Evolutionary conservation across 1,140 invertebrate species (phyloP).

Genomic region (Drosophila novamexicana): DNA sequence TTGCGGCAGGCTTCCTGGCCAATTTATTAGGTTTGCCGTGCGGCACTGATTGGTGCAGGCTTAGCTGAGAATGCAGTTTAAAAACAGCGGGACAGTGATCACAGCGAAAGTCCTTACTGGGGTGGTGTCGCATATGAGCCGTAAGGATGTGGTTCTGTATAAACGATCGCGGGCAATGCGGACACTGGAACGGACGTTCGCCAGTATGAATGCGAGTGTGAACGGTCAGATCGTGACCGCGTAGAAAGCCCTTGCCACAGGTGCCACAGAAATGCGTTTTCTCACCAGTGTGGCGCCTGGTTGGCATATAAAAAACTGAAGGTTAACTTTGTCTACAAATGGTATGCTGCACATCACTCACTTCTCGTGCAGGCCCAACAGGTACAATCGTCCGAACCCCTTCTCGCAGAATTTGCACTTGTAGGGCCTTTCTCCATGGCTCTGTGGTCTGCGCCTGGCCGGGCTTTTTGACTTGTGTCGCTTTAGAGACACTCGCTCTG

Average conservation of each 20-base stretch:
- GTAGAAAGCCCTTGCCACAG: slow-evolving; percentile 35
- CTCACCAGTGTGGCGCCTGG: slow-evolving; percentile 34
- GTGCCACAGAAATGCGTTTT: slow-evolving; percentile 23
- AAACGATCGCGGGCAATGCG: slow-evolving; percentile 22
- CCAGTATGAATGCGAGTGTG: slow-evolving; percentile 39
- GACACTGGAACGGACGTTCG: slow-evolving; percentile 41
- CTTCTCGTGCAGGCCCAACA: slow-evolving; percentile 27
- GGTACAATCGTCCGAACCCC: slow-evolving; percentile 15
- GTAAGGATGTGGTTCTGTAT: slow-evolving; percentile 30
- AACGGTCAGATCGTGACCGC: slow-evolving; percentile 34
- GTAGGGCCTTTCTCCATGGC: neutral
- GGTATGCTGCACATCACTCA: slow-evolving; percentile 2
- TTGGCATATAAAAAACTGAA: neutral
- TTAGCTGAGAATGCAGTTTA: slow-evolving; percentile 18
- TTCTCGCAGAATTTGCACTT: slow-evolving; percentile 30
- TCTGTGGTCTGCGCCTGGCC: neutral
- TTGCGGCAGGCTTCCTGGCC: neutral
- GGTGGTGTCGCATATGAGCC: slow-evolving; percentile 14
- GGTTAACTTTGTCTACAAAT: neutral
- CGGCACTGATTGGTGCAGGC: neutral
- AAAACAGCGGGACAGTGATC: slow-evolving; percentile 4
- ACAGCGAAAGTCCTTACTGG: slow-evolving; percentile 6
- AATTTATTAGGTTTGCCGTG: neutral
- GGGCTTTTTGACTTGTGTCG: neutral
- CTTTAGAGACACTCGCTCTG: neutral